Percentiles rank a stretch among this genome's conserved stretches.
Evolutionary conservation across 2,888 invertebrate genomes (phyloP).

Genomic region (Dyspetes luteomarginatus): DNA sequence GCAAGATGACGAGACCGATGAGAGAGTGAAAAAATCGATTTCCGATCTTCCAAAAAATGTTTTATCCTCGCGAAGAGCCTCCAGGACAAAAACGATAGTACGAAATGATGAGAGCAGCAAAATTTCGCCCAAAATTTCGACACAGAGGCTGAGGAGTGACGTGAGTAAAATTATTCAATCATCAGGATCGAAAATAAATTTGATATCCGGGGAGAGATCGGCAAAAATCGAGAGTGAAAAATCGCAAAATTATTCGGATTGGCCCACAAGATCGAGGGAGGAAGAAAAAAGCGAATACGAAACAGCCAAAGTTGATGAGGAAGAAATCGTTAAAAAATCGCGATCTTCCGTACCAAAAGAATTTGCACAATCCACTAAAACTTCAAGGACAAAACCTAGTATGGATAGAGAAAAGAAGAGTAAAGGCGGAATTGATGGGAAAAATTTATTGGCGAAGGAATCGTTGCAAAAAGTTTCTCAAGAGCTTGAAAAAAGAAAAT

Average conservation of each 20-base stretch:
- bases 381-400: constrained; percentile 10
- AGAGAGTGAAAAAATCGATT: not conserved
- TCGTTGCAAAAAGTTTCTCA: not conserved
- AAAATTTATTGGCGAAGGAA: not conserved
- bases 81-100: constrained; percentile 9
- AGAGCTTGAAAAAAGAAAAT: not conserved
- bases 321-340: constrained; percentile 3
- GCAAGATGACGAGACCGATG: not conserved
- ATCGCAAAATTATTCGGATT: not conserved
- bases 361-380: not conserved
- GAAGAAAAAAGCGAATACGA: not conserved
- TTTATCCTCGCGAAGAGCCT: not conserved
- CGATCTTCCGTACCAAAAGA: not conserved
- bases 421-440: not conserved
- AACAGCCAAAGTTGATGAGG: not conserved
- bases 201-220: not conserved
- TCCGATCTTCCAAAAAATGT: not conserved
- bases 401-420: not conserved
- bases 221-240: not conserved
- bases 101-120: constrained; percentile 8
- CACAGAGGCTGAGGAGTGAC: not conserved
- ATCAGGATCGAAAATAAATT: not conserved
- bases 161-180: constrained; percentile 3
- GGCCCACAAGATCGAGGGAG: not conserved
- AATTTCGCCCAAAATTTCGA: not conserved